Evolutionary conservation across 2,113 vertebrate genomes (phyloP).

Genomic region (Dendropsophus ebraccatus): DNA sequence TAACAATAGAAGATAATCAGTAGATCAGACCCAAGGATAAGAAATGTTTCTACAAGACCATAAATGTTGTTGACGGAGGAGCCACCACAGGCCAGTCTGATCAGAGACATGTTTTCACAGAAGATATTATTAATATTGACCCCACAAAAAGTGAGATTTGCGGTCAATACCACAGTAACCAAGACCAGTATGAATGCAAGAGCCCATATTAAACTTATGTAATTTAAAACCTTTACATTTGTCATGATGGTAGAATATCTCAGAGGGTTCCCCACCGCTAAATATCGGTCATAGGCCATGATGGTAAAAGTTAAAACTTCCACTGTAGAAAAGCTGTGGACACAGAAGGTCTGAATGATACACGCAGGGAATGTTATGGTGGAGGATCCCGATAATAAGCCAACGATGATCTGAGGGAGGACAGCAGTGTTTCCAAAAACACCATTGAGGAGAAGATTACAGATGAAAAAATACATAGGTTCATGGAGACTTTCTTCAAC

Average conservation of each 20-base stretch:
- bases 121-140: neutral
- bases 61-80: neutral
- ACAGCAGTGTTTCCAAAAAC: neutral
- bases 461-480: conserved; percentile 32
- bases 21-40: neutral
- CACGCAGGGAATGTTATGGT: neutral
- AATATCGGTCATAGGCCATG: conserved; percentile 36
- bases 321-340: neutral
- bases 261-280: conserved; percentile 22
- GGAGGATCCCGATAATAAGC: neutral
- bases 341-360: conserved; percentile 7
- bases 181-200: neutral
- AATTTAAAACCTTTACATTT: neutral
- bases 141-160: neutral
- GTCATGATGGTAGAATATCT: conserved; percentile 8
- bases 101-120: conserved; percentile 34
- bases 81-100: neutral
- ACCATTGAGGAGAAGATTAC: conserved; percentile 11
- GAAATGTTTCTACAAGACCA: neutral
- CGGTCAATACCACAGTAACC: neutral
- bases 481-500: conserved; percentile 24
- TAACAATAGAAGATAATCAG: conserved; percentile 9
- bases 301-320: conserved; percentile 8
- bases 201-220: neutral
- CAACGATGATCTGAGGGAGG: neutral